Evolutionary conservation across 2,797 vertebrate genomes (phyloP).

Genomic region (Uromys caudimaculatus): DNA sequence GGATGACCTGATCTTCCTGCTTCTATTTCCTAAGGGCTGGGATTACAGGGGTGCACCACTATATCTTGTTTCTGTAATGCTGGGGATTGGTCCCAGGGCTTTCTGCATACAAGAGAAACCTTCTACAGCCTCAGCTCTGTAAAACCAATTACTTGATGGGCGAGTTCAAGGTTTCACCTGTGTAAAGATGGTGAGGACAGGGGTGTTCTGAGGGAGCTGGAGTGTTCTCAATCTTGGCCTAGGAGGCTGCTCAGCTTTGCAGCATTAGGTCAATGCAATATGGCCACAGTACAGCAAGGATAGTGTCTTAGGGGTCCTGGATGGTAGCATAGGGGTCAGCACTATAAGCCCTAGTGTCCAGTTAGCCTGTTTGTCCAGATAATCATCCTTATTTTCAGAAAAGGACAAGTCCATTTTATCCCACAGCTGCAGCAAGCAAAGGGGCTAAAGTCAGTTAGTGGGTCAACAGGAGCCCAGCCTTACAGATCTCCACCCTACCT

Average conservation of each 20-base stretch:
- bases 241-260: neutral
- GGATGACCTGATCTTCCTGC: neutral
- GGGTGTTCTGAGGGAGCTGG: too few species aligned
- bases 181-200: neutral
- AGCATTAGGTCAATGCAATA: neutral
- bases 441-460: too few species aligned
- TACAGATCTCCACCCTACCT: neutral
- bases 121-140: accelerated
- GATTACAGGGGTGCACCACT: neutral
- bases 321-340: too few species aligned
- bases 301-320: neutral
- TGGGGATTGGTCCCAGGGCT: neutral
- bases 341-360: accelerated
- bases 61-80: neutral
- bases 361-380: accelerated
- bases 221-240: neutral
- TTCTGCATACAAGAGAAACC: too few species aligned
- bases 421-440: neutral
- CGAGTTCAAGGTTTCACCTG: neutral
- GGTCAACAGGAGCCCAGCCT: neutral
- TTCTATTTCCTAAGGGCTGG: neutral
- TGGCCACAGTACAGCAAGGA: too few species aligned
- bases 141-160: neutral
- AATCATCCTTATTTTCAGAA: accelerated
- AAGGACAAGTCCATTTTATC: too few species aligned